Conservation (phyloP, 2,113 vertebrate genomes). For the Camelus dromedarius region DNA sequence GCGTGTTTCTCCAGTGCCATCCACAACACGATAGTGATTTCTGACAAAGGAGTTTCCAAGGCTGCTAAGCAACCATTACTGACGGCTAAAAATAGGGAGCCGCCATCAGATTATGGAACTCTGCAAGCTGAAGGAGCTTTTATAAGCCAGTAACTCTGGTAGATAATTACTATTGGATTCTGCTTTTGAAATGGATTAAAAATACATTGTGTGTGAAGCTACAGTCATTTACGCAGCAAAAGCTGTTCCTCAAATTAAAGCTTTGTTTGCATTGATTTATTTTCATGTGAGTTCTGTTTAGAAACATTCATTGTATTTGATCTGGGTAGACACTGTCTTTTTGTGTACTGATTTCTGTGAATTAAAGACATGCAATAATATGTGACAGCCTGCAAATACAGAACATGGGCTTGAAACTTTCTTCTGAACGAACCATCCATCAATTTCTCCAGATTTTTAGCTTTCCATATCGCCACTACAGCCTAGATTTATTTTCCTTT, state of each 20-base stretch:
- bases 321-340: neutral
- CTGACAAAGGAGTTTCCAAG: conserved; percentile 39
- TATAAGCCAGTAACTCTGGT: conserved; percentile 11
- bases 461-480: neutral
- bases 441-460: neutral
- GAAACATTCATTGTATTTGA: conserved; percentile 38
- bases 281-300: conserved; percentile 32
- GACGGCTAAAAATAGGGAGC: conserved; percentile 46
- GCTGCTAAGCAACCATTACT: conserved; percentile 66
- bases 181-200: conserved; percentile 44
- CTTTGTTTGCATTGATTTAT: conserved; percentile 1
- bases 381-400: neutral
- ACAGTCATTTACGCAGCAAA: neutral
- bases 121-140: conserved; percentile 28
- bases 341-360: neutral
- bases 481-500: neutral
- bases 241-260: neutral
- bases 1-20: neutral
- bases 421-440: neutral
- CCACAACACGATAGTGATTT: conserved; percentile 22
- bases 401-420: neutral
- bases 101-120: conserved; percentile 8
- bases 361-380: neutral
- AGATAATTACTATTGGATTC: conserved; percentile 12
- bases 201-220: neutral